Base-by-base conservation (phyloP, 2,888 invertebrate species). In the Eristalis pertinax region DNA sequence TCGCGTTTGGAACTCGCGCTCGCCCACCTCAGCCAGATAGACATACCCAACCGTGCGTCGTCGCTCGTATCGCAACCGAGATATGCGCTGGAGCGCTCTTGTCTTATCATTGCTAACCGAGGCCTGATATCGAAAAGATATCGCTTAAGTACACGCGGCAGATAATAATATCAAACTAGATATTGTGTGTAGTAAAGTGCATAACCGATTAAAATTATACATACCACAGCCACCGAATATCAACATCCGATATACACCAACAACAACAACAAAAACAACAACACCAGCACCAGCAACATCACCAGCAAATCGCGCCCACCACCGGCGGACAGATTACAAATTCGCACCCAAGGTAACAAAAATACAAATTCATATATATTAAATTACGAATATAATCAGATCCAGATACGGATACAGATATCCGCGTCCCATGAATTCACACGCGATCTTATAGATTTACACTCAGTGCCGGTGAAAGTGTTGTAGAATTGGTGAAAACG, bases 111-210 rank as follows among this genome's bases (percentile, higher is more conserved):
- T 89, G 58, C 75, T 70, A 87, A 89, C 89, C 89, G 88, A 88
- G 85, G 86, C 76, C 72, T 89, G 88, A 89, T 89, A 90, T 90
- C 89, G 89, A 60, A 88, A 88, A 89, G 89, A 89, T 89, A 90
- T 89, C 89, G 85, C 75, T 79, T 88, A 88, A 88, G 88, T 88
- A 88, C 84, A 88, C 88, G 88, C 88, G 83, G 84, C 80, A 88
- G 88, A 88, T 88, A 88, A 88, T 88, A 88, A 88, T 84, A 87
- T 87, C 87, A 87, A 87, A 87, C 87, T 87, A 87, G 87, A 87
- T 87, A 87, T 87, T 88, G 85, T 88, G 82, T 88, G 77, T 89
- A 88, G 79, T 89, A 89, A 89, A 85, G 88, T 88, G 88, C 88
- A 88, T 88, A 88, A 88, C 88, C 88, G 88, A 88, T 88, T 88